Base-by-base conservation (phyloP, 2,888 invertebrate genomes). In the Vesta saturnalis region DNA sequence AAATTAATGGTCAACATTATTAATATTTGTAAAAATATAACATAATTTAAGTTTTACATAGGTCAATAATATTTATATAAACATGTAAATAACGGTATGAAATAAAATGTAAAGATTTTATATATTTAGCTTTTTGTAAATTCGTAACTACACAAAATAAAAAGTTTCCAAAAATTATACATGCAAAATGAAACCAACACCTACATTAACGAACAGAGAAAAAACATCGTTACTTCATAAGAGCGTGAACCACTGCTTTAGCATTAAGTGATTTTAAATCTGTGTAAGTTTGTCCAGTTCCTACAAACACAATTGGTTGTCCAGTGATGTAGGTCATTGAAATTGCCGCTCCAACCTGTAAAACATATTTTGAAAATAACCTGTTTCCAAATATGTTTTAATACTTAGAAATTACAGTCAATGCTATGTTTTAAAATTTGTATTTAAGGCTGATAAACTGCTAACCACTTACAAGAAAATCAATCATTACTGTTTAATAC, bases 281-380 rank as follows among this genome's bases (percentile, higher is more conserved):
- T 0, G 96, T 94, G 84, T 99, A 99, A 0, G 99, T 99, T 86
- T 99, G 99, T 1, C 99, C 99, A 1, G 98, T 99, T 43, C 99
- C 99, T 14, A 99, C 99, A 83, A 98, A 98, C 52, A 98, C 96
- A 61, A 99, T 99, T 0, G 99, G 99, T 84, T 99, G 99, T 0
- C 99, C 99, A 0, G 99, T 99, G 72, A 99, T 97, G 84, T 99
- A 99, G 0, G 99, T 98, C 99, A 99, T 99, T 14, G 99, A 99
- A 77, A 99, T 97, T 15, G 99, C 99, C 47, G 99, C 99, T 8
- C 99, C 99, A 19, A 99, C 84, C 83, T 83, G 66, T n/a, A 66
- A 78, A 76, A 69, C 73, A 57, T 16, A 30, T 15, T 16, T 22
- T 55, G 10, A 62, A 30, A 30, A 30, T 30, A 30, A 30, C 4